A percentile compares a stretch with the other conserved stretches of the same genome.
phyloP scores from a whole-genome alignment of 2,888 invertebrate genomes.

The Eugnorisma glareosa region DNA sequence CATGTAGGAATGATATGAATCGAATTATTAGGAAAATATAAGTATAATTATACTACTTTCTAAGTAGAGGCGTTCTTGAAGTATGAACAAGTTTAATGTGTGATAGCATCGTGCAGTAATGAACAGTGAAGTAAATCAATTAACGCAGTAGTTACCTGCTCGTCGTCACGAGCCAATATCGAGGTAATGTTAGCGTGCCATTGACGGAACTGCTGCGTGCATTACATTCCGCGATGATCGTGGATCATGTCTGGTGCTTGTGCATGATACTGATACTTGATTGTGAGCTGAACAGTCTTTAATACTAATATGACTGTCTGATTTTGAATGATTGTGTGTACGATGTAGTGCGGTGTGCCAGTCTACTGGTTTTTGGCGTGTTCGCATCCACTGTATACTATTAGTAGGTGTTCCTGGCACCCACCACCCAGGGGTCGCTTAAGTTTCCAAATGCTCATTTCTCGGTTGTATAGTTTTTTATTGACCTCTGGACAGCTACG shows the following conservation, averaged over 20 bases:
- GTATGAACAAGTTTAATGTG: not conserved
- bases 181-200: not conserved
- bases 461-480: not conserved
- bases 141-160: not conserved
- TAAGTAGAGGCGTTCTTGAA: not conserved
- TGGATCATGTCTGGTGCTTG: not conserved
- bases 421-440: too few species aligned
- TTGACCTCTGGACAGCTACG: not conserved
- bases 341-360: not conserved
- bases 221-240: slow-evolving; percentile 5
- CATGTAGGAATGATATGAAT: not conserved
- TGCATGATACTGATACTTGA: not conserved
- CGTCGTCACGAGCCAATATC: slow-evolving; percentile 8
- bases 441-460: not conserved
- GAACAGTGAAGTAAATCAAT: slow-evolving; percentile 1
- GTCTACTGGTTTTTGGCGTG: not conserved
- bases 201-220: not conserved
- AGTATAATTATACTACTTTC: not conserved
- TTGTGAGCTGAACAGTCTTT: not conserved
- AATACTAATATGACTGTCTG: not conserved
- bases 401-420: too few species aligned
- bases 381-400: too few species aligned
- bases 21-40: not conserved
- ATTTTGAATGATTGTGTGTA: not conserved
- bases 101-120: slow-evolving; percentile 8